Evolutionary conservation across 2,888 invertebrate genomes (phyloP).

Genomic region (Andrena haemorrhoa): DNA sequence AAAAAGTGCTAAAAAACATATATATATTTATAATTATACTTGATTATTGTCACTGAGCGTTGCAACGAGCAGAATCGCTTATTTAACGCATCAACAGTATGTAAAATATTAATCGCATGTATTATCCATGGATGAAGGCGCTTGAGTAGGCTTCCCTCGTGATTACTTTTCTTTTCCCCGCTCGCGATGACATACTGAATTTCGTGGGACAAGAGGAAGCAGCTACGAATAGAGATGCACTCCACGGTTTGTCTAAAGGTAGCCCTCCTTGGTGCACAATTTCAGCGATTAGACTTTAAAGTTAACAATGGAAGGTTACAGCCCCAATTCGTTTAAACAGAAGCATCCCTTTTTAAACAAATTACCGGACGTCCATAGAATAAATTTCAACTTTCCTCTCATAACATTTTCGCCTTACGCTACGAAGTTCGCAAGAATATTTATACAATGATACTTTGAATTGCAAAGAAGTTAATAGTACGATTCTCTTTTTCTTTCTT

Average conservation of each 20-base stretch:
- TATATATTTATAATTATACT: conserved; percentile 53
- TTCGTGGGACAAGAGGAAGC: conserved; percentile 35
- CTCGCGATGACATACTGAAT: neutral
- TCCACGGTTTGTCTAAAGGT: conserved; percentile 14
- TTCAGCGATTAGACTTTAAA: neutral
- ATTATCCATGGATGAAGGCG: conserved; percentile 54
- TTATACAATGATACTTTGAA: conserved; percentile 26
- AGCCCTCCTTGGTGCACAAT: conserved; percentile 14
- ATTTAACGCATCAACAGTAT: conserved; percentile 54
- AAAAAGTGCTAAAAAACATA: conserved; percentile 56
- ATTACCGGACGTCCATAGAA: neutral
- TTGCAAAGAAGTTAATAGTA: conserved; percentile 28
- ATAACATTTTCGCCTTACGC: neutral
- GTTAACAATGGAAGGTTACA: conserved; percentile 14
- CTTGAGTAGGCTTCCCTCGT: conserved; percentile 24
- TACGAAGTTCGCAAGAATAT: conserved; percentile 1
- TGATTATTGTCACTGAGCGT: conserved; percentile 69
- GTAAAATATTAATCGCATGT: conserved; percentile 55
- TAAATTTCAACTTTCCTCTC: conserved; percentile 11
- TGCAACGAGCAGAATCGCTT: conserved; percentile 66
- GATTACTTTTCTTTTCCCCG: conserved; percentile 17
- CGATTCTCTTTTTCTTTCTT: neutral
- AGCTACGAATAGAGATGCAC: conserved; percentile 38
- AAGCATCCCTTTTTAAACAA: conserved; percentile 3
- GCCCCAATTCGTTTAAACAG: conserved; percentile 2